These are phyloP conservation scores for Oriolus oriolus DNA, from an alignment of 2,113 vertebrate species.

Conservation along the genomic window DNA sequence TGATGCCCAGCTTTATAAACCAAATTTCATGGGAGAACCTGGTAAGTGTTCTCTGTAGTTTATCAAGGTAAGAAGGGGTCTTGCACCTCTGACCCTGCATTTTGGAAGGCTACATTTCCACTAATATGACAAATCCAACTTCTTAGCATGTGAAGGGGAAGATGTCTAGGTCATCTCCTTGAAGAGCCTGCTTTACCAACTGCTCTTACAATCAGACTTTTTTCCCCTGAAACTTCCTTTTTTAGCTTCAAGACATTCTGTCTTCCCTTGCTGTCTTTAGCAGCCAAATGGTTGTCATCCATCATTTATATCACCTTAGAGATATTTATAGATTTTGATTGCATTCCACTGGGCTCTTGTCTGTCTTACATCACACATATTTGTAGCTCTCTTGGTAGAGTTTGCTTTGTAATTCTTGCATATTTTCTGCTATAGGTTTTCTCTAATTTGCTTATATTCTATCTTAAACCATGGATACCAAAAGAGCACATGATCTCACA, in stretches of 20 bases:
- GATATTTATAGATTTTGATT: conserved; percentile 26
- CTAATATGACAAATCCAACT: neutral
- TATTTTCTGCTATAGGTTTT: neutral
- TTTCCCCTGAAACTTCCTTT: neutral
- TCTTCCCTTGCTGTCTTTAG: conserved; percentile 10
- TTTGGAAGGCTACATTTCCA: neutral
- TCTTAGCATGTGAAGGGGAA: neutral
- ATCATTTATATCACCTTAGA: conserved; percentile 32
- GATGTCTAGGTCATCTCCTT: neutral
- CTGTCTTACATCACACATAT: neutral
- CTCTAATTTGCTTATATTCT: neutral
- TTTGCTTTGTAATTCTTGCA: neutral
- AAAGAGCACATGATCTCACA: neutral
- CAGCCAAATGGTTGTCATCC: conserved; percentile 26
- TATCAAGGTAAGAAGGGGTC: neutral
- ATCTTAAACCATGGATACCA: neutral
- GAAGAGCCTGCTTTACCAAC: neutral
- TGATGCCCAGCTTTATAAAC: neutral
- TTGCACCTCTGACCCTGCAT: neutral
- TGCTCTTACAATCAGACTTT: neutral
- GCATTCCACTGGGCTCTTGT: neutral
- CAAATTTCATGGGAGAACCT: neutral
- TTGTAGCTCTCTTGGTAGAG: neutral
- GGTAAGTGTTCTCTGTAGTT: neutral
- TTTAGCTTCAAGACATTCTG: conserved; percentile 23